phyloP scores from a whole-genome alignment of 2,113 vertebrate species.

The Cryptoleucopteryx plumbea region DNA sequence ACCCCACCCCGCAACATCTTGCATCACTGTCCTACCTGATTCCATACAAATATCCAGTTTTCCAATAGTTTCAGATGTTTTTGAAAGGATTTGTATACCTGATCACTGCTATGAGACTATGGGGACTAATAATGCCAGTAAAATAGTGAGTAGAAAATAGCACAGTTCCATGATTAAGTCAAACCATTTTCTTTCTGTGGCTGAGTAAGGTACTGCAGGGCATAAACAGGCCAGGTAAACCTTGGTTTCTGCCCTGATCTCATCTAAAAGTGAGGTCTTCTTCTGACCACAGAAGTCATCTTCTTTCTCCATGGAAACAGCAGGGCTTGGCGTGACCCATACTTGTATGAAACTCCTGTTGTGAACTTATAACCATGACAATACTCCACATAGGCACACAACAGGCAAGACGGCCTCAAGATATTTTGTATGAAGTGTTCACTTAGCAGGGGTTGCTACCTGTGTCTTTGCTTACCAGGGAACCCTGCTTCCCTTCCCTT shows the following conservation, averaged over 20 bases:
- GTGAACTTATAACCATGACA: not conserved
- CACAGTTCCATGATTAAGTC: not conserved
- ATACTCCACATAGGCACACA: not conserved
- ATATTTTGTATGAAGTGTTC: not conserved
- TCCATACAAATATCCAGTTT: not conserved
- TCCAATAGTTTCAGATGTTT: not conserved
- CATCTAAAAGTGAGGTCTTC: not conserved
- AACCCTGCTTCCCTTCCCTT: not conserved
- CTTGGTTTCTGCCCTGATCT: not conserved
- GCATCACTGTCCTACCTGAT: not conserved
- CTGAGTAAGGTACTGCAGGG: conserved; percentile 4
- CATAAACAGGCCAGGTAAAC: not conserved
- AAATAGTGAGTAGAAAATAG: not conserved
- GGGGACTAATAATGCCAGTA: not conserved
- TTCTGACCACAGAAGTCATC: not conserved
- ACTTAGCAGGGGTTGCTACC: not conserved
- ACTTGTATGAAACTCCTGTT: not conserved
- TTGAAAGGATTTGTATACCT: not conserved
- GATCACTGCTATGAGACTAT: not conserved
- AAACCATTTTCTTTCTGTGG: conserved; percentile 9
- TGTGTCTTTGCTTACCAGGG: not conserved
- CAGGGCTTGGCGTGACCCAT: not conserved
- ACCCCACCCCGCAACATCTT: not conserved
- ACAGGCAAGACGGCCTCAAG: not conserved
- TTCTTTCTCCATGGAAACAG: not conserved